Conservation (phyloP, 2,797 vertebrate genomes). For the Rhincodon typus region DNA sequence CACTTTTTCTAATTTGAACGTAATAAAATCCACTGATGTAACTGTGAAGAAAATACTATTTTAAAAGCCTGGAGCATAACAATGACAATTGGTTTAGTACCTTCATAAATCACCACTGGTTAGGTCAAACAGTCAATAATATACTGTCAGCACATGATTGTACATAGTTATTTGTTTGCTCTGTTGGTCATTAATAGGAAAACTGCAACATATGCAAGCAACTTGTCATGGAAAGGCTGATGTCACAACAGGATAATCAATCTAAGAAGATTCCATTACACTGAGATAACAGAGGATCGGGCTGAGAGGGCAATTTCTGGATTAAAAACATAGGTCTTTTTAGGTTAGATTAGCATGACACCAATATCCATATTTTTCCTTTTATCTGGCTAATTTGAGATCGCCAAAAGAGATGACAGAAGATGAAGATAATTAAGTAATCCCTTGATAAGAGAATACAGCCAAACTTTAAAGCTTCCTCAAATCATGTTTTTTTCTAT, state of each 20-base stretch:
- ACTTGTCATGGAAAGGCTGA: not conserved
- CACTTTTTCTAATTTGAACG: not conserved
- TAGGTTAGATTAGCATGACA: not conserved
- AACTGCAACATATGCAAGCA: not conserved
- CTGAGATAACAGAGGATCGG: not conserved
- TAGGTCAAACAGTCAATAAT: not conserved
- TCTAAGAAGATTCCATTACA: slow-evolving; percentile 22
- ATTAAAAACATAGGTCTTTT: slow-evolving; percentile 26
- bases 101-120: not conserved
- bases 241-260: not conserved
- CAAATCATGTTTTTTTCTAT: not conserved
- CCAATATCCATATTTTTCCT: not conserved
- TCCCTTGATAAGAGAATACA: not conserved
- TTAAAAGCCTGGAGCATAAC: slow-evolving; percentile 1
- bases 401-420: not conserved
- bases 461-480: not conserved
- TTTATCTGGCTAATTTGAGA: not conserved
- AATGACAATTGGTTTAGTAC: not conserved
- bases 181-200: not conserved
- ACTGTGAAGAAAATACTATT: not conserved
- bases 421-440: not conserved
- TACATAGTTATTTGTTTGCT: not conserved
- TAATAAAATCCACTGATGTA: not conserved
- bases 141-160: not conserved
- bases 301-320: not conserved